These are phyloP conservation scores for Tinea semifulvella DNA, from an alignment of 2,888 invertebrate genomes.

Conservation along the genomic window DNA sequence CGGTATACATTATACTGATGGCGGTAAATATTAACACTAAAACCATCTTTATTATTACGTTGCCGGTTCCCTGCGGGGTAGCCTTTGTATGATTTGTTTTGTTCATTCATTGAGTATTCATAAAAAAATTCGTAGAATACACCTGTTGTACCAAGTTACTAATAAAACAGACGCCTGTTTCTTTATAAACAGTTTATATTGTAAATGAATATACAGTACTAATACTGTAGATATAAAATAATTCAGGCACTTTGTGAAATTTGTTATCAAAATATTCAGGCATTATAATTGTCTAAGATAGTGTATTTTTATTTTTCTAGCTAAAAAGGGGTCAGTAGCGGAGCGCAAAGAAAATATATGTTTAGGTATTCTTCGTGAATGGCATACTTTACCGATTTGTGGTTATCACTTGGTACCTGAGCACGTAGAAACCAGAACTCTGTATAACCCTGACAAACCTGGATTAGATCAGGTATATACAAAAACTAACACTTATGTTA, in stretches of 20 bases:
- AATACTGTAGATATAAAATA: neutral
- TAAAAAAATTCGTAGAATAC: too few relatives aligned
- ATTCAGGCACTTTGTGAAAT: neutral
- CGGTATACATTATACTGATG: slow-evolving; percentile 35
- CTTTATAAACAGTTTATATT: neutral
- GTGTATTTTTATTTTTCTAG: too few relatives aligned
- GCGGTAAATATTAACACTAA: neutral
- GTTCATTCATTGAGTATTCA: too few relatives aligned
- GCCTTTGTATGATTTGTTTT: too few relatives aligned
- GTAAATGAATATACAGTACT: neutral
- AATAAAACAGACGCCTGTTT: neutral
- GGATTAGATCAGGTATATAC: slow-evolving; percentile 78
- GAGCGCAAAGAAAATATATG: slow-evolving; percentile 79
- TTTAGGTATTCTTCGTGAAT: slow-evolving; percentile 75
- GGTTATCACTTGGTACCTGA: slow-evolving; percentile 86
- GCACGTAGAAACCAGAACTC: slow-evolving; percentile 88
- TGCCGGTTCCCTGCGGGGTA: too few relatives aligned
- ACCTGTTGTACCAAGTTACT: too few relatives aligned
- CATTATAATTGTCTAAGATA: too few relatives aligned
- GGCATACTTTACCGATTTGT: slow-evolving; percentile 80
- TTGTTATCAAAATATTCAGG: neutral
- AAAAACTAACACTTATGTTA: too few relatives aligned
- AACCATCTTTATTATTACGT: too few relatives aligned
- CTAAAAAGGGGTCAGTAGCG: slow-evolving; percentile 26
- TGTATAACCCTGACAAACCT: slow-evolving; percentile 77